Percentiles rank a stretch among this genome's conserved stretches.
Conservation (phyloP, 2,797 vertebrate species). For the Muscicapa striata region DNA sequence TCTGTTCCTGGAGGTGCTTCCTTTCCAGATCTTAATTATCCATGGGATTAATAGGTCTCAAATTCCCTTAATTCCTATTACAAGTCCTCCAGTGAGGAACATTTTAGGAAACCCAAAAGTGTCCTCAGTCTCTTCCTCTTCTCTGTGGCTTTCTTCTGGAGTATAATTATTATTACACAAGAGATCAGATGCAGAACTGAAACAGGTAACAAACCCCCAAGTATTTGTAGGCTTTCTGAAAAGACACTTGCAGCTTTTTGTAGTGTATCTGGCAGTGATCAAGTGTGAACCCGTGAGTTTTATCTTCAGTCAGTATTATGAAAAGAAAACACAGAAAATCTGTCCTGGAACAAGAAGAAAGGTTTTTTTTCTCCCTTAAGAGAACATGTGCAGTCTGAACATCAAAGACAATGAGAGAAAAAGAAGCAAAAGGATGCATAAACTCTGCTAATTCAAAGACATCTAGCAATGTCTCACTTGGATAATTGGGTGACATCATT, state of each 20-base stretch:
- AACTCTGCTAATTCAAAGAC: neutral
- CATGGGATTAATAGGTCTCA: neutral
- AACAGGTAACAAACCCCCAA: neutral
- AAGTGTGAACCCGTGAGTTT: neutral
- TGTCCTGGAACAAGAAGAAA: constrained; percentile 26
- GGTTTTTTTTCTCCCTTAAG: neutral
- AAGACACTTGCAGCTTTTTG: neutral
- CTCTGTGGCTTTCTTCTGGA: neutral
- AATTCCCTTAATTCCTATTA: neutral
- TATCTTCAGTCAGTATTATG: neutral
- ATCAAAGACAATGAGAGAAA: neutral
- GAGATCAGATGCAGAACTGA: neutral
- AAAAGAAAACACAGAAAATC: constrained; percentile 3
- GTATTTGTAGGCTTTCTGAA: neutral
- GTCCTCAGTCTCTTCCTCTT: neutral
- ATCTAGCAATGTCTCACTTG: neutral
- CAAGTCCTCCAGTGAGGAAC: neutral
- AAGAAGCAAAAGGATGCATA: neutral
- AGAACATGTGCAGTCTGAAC: neutral
- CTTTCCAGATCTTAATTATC: neutral
- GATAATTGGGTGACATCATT: neutral
- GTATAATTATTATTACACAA: neutral
- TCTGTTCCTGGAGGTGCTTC: neutral
- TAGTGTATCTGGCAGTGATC: neutral
- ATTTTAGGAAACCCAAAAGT: neutral